A percentile compares a stretch with the other conserved stretches of the same genome.
phyloP scores from a whole-genome alignment of 1,140 invertebrate species.

The Melipona quadrifasciata region DNA sequence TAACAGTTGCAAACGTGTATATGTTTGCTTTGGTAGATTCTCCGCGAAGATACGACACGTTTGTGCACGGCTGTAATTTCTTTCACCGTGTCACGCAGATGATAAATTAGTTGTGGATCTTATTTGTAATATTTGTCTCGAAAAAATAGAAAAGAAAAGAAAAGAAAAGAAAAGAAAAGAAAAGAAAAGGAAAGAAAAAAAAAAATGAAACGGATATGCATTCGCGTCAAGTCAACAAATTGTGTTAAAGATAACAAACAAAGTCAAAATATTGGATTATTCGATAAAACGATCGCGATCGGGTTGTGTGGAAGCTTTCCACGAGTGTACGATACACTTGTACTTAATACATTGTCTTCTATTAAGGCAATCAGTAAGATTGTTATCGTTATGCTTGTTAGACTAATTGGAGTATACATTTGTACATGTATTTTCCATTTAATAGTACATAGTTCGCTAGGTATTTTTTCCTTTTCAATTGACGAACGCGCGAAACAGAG shows the following conservation, averaged over 20 bases:
- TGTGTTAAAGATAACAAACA: slow-evolving; percentile 23
- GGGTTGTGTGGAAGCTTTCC: slow-evolving; percentile 38
- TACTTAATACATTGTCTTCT: background rate
- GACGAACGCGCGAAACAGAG: background rate
- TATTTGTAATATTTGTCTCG: slow-evolving; percentile 14
- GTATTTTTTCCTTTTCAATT: background rate
- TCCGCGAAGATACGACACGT: background rate
- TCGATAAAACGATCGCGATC: slow-evolving; percentile 22
- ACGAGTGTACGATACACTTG: background rate
- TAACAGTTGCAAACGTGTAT: background rate
- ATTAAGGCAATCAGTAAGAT: slow-evolving; percentile 6
- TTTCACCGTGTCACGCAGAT: background rate
- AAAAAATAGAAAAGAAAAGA: background rate
- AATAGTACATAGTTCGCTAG: background rate
- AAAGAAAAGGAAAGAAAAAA: background rate
- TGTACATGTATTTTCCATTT: background rate
- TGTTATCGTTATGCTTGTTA: slow-evolving; percentile 17
- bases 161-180: background rate
- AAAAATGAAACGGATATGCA: too few species aligned
- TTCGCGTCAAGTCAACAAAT: slow-evolving; percentile 9
- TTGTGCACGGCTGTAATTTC: background rate
- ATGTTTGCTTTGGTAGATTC: background rate
- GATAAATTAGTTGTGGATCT: background rate
- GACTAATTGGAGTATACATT: background rate
- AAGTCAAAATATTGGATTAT: slow-evolving; percentile 20